Conservation (phyloP, 1,140 invertebrate species). For the Melipona quadrifasciata region DNA sequence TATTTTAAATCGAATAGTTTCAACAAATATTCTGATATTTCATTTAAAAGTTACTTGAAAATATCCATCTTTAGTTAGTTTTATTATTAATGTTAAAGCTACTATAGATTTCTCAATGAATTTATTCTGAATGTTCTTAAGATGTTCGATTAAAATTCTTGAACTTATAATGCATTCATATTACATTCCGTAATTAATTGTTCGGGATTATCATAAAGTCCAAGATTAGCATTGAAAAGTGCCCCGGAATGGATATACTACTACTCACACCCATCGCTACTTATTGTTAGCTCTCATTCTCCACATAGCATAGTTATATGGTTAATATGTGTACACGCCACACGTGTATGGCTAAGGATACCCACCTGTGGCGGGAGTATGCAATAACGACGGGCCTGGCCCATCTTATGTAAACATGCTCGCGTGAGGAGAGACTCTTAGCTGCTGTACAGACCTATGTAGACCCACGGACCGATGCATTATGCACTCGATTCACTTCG, state of each 20-base stretch:
- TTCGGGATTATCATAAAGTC: neutral
- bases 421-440: conserved; percentile 71
- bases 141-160: neutral
- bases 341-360: conserved; percentile 24
- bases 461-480: conserved; percentile 70
- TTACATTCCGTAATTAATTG: neutral
- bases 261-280: neutral
- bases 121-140: neutral
- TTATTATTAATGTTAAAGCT: too few relatives aligned
- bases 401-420: conserved; percentile 75
- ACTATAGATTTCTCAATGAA: neutral
- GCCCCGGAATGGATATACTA: neutral
- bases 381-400: conserved; percentile 50
- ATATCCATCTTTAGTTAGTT: neutral
- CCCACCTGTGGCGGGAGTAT: conserved; percentile 69
- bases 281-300: neutral
- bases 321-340: neutral
- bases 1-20: neutral
- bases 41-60: neutral
- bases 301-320: neutral
- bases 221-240: conserved; percentile 2
- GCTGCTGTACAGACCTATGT: conserved; percentile 54
- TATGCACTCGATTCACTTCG: conserved; percentile 65
- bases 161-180: neutral
- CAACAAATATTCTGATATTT: neutral